Evolutionary conservation across 1,140 invertebrate genomes (phyloP).

Genomic region (Halictus rubicundus): DNA sequence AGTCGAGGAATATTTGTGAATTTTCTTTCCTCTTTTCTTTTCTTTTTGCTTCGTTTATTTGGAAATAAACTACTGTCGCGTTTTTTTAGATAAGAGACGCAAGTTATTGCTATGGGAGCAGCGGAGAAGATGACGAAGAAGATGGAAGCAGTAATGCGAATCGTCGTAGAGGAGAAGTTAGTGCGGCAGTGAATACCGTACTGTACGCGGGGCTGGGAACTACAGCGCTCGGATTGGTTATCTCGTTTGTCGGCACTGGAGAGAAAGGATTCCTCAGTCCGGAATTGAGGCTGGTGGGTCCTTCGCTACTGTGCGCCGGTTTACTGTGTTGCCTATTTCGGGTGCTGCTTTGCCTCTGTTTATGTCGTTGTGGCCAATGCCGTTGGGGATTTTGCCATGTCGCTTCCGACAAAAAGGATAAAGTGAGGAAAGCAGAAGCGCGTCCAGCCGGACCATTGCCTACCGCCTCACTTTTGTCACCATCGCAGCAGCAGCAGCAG

Average conservation of each 20-base stretch:
- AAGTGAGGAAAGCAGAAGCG: conserved; percentile 65
- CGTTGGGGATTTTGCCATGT: conserved; percentile 70
- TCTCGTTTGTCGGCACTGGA: conserved; percentile 93
- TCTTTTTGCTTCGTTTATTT: not conserved
- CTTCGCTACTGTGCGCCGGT: conserved; percentile 85
- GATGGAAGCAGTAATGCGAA: conserved; percentile 70
- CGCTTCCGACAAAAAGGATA: conserved; percentile 63
- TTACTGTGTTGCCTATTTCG: conserved; percentile 83
- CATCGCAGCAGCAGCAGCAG: conserved; percentile 49
- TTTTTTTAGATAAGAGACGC: conserved; percentile 87
- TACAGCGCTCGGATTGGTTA: conserved; percentile 90
- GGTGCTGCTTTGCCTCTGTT: conserved; percentile 83
- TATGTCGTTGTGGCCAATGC: conserved; percentile 80
- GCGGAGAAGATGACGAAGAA: conserved; percentile 83
- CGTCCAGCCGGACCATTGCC: conserved; percentile 57
- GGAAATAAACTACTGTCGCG: not conserved
- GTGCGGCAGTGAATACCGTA: conserved; percentile 87
- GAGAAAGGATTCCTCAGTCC: conserved; percentile 94
- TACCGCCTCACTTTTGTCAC: conserved; percentile 69
- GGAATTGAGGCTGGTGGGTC: conserved; percentile 90
- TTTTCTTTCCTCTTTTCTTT: no score
- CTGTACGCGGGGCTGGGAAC: conserved; percentile 92
- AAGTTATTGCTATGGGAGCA: conserved; percentile 85
- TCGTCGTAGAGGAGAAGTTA: conserved; percentile 80
- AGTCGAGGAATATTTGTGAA: no score